phyloP scores from a whole-genome alignment of 2,888 invertebrate genomes.

The Sminthurides aquaticus region DNA sequence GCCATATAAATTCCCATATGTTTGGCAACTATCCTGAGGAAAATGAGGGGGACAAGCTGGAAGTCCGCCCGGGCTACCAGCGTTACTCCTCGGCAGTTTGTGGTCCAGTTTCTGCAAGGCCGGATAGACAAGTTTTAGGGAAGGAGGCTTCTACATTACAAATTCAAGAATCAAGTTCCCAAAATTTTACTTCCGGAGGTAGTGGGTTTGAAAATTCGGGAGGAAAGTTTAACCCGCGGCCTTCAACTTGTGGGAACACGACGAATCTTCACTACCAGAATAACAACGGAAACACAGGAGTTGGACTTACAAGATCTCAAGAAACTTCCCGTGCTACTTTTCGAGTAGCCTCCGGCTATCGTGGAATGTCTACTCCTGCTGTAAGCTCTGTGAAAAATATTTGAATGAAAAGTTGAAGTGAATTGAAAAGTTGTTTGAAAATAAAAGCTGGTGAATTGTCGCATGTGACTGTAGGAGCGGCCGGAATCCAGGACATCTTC shows the following conservation, averaged over 20 bases:
- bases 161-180: conserved; percentile 14
- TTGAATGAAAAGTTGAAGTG: no score
- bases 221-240: background rate
- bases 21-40: background rate
- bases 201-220: background rate
- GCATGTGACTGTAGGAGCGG: conserved; percentile 10
- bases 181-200: background rate
- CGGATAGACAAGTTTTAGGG: background rate
- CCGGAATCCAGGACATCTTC: conserved; percentile 15
- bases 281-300: background rate
- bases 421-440: no score
- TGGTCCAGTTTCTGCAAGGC: background rate
- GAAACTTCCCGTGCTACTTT: conserved; percentile 22
- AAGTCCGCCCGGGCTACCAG: background rate
- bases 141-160: conserved; percentile 15
- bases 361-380: conserved; percentile 17
- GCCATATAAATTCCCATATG: background rate
- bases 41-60: background rate
- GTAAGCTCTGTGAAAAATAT: conserved; percentile 13
- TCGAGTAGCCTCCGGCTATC: conserved; percentile 8
- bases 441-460: background rate
- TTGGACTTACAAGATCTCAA: conserved; percentile 14
- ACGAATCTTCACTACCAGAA: background rate
- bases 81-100: background rate
- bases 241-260: background rate